A percentile compares a stretch with the other conserved stretches of the same genome.
Evolutionary conservation across 1,140 invertebrate species (phyloP).

Genomic region (Brachionus plicatilis): DNA sequence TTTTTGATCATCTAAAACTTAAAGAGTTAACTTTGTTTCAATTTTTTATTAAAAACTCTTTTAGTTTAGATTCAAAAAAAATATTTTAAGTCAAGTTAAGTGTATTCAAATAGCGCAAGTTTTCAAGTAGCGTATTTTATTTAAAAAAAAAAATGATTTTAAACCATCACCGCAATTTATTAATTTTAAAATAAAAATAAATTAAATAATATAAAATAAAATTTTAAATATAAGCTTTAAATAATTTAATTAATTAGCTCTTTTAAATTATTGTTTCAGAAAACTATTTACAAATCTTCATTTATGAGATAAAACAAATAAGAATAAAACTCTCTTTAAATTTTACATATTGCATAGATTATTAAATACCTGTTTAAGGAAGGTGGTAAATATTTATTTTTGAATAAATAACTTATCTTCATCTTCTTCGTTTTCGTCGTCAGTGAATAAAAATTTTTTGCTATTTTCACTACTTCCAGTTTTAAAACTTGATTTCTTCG

Average conservation of each 20-base stretch:
- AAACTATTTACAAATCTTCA: not conserved
- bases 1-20: not conserved
- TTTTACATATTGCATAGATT: not conserved
- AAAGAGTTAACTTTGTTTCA: too few relatives aligned
- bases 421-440: conserved; percentile 23
- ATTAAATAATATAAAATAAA: not conserved
- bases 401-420: conserved; percentile 32
- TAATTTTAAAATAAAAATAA: not conserved
- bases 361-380: not conserved
- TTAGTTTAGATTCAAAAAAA: too few relatives aligned
- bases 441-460: conserved; percentile 19
- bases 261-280: not conserved
- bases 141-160: not conserved
- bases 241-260: too few relatives aligned
- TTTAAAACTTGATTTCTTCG: conserved; percentile 1
- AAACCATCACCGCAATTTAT: not conserved
- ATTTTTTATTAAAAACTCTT: too few relatives aligned
- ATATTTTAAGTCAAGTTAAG: too few relatives aligned
- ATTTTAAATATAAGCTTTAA: not conserved
- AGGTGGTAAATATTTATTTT: not conserved
- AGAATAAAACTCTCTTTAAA: not conserved
- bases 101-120: too few relatives aligned
- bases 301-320: not conserved
- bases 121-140: too few relatives aligned
- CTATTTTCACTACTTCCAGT: not conserved